A percentile compares a stretch with the other conserved stretches of the same genome.
These are phyloP conservation scores for Druceiella hillmani DNA, from an alignment of 2,888 invertebrate genomes.

Conservation along the genomic window DNA sequence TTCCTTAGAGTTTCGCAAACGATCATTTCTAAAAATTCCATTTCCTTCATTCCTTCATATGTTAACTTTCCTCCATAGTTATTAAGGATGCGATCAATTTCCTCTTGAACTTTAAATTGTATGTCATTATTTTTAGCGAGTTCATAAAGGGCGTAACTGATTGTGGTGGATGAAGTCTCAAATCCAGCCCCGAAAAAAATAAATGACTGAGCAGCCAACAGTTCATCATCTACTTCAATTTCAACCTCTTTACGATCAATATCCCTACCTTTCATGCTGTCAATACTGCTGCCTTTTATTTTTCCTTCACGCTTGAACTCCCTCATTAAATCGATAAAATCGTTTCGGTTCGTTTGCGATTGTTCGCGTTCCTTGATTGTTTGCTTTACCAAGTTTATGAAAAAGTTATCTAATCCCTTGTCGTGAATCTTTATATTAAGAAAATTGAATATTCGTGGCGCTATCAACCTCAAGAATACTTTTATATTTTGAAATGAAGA, in stretches of 20 bases:
- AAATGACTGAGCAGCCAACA: slow-evolving; percentile 34
- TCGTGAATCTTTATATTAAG: neutral
- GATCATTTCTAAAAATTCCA: slow-evolving; percentile 31
- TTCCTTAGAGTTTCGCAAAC: neutral
- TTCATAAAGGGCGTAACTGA: slow-evolving; percentile 24
- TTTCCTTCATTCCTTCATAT: slow-evolving; percentile 32
- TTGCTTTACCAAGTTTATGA: neutral
- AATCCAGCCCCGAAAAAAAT: slow-evolving; percentile 34
- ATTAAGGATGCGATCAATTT: slow-evolving; percentile 29
- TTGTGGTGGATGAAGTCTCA: slow-evolving; percentile 33
- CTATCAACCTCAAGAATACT: neutral
- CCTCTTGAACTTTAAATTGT: slow-evolving; percentile 29
- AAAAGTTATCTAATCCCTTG: neutral
- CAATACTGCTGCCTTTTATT: too few relatives aligned
- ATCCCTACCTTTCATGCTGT: neutral
- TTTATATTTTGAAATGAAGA: neutral
- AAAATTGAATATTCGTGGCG: neutral
- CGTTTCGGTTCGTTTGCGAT: neutral
- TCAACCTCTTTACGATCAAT: neutral
- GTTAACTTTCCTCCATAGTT: slow-evolving; percentile 28
- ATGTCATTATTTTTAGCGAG: slow-evolving; percentile 15
- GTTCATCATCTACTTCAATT: slow-evolving; percentile 21
- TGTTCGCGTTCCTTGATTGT: neutral
- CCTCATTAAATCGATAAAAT: slow-evolving; percentile 1
- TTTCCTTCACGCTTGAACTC: neutral